Percentiles rank a stretch among this genome's conserved stretches.
These are phyloP conservation scores for Narcine bancroftii DNA, from an alignment of 2,113 vertebrate genomes.

Conservation along the genomic window DNA sequence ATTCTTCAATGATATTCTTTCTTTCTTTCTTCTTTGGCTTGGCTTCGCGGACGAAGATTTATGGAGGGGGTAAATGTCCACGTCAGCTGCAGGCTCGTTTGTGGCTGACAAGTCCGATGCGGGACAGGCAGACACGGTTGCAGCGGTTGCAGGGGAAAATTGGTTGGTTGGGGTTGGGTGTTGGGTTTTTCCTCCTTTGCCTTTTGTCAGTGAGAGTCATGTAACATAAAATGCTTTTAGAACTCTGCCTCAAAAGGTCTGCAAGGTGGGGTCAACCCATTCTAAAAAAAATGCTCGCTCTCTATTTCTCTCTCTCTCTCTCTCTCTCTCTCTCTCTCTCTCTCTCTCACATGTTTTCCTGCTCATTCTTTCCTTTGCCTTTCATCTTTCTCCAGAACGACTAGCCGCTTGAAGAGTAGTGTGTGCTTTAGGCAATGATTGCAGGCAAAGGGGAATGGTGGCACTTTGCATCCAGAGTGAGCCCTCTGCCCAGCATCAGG, in stretches of 20 bases:
- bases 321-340: neutral
- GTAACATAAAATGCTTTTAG: neutral
- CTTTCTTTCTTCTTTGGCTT: no score
- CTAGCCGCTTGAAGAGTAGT: neutral
- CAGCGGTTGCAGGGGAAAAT: no score
- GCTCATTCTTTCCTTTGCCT: neutral
- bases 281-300: neutral
- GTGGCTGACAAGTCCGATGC: no score
- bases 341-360: constrained; percentile 12
- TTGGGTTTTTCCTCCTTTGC: no score
- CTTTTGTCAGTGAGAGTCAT: neutral
- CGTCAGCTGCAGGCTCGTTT: no score
- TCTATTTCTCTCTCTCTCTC: neutral
- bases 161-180: no score
- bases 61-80: no score
- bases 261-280: neutral
- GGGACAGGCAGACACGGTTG: no score
- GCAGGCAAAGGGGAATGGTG: neutral
- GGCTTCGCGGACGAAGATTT: no score
- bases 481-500: neutral
- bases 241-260: neutral
- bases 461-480: neutral
- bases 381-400: neutral
- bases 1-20: constrained; percentile 33
- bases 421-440: neutral